Evolutionary conservation across 2,888 invertebrate species (phyloP).

Genomic region (Watsonalla cultraria): DNA sequence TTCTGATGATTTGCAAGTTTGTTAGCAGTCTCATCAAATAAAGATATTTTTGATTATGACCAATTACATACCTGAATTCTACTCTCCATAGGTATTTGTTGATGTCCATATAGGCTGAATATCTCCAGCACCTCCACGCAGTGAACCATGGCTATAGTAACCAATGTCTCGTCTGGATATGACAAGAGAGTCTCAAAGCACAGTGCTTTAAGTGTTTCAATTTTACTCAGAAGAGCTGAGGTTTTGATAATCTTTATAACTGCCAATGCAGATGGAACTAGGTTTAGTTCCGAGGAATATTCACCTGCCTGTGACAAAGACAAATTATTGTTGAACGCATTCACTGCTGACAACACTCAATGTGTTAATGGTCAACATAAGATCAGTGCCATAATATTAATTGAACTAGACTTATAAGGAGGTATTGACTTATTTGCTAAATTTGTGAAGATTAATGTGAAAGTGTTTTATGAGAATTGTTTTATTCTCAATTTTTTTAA

Average conservation of each 20-base stretch:
- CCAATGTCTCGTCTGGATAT: conserved; percentile 42
- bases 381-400: too few relatives aligned
- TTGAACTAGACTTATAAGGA: not conserved
- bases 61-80: conserved; percentile 33
- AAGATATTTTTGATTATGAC: not conserved
- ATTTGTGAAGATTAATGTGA: too few relatives aligned
- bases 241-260: conserved; percentile 41
- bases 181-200: conserved; percentile 42
- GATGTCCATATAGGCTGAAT: conserved; percentile 32
- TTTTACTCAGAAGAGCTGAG: conserved; percentile 24
- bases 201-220: conserved; percentile 32
- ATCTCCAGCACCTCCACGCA: conserved; percentile 34
- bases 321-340: not conserved
- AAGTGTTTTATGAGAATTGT: too few relatives aligned
- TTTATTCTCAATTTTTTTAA: too few relatives aligned
- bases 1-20: conserved; percentile 17
- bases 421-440: too few relatives aligned
- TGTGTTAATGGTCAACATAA: not conserved
- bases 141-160: conserved; percentile 24
- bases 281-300: conserved; percentile 21
- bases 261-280: conserved; percentile 40
- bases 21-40: not conserved
- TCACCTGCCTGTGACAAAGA: conserved; percentile 22
- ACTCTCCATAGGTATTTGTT: conserved; percentile 18
- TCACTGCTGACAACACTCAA: too few relatives aligned